Percentiles rank a stretch among this genome's conserved stretches.
phyloP scores from a whole-genome alignment of 1,140 invertebrate genomes.

The Propsilocerus akamusi region DNA sequence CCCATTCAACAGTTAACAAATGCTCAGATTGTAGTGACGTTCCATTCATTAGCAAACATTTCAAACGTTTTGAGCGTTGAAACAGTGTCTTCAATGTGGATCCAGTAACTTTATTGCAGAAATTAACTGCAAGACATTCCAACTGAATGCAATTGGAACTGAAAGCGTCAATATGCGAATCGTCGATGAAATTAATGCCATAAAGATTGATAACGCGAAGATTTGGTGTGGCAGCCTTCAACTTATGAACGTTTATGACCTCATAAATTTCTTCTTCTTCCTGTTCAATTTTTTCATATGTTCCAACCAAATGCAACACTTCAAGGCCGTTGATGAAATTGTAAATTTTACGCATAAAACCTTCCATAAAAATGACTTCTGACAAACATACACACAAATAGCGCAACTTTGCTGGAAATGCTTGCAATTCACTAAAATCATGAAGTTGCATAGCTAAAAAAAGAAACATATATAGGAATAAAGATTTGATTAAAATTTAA shows the following conservation, averaged over 20 bases:
- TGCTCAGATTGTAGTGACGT: conserved; percentile 82
- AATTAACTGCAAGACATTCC: conserved; percentile 93
- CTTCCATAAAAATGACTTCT: conserved; percentile 99
- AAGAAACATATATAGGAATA: neutral
- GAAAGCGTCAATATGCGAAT: conserved; percentile 96
- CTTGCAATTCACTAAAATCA: conserved; percentile 96
- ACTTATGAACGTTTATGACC: conserved; percentile 96
- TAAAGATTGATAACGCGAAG: conserved; percentile 88
- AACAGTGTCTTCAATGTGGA: conserved; percentile 90
- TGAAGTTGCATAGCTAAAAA: conserved; percentile 87
- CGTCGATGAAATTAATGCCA: conserved; percentile 96
- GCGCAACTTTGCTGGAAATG: conserved; percentile 93
- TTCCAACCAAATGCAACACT: conserved; percentile 85
- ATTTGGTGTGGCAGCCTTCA: conserved; percentile 92
- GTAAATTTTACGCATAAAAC: conserved; percentile 99
- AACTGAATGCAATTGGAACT: conserved; percentile 88
- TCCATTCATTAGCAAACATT: conserved; percentile 87
- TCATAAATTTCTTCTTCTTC: conserved; percentile 99
- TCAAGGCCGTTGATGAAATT: conserved; percentile 99
- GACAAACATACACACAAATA: conserved; percentile 96
- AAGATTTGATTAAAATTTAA: neutral
- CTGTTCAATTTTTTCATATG: conserved; percentile 96
- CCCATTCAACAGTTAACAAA: conserved; percentile 94
- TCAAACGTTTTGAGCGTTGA: conserved; percentile 80
- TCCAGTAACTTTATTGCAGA: conserved; percentile 90